phyloP scores from a whole-genome alignment of 1,140 invertebrate genomes.

The Gerris buenoi region DNA sequence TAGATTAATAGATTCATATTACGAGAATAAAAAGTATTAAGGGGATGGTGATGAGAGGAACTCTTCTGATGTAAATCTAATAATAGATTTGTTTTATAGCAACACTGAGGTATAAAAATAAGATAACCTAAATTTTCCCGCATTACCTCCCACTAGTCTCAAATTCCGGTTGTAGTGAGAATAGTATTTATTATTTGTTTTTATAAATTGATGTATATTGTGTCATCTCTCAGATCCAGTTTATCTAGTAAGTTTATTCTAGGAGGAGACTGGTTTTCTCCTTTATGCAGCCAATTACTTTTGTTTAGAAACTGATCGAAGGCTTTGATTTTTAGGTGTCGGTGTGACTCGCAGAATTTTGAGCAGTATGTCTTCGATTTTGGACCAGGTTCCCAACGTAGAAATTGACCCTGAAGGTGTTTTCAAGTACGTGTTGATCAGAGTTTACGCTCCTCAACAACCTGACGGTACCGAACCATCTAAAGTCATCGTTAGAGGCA shows the following conservation, averaged over 20 bases:
- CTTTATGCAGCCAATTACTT: no score
- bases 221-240: neutral
- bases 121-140: conserved; percentile 2
- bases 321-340: neutral
- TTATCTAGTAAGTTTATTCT: neutral
- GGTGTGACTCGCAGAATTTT: neutral
- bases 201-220: neutral
- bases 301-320: no score
- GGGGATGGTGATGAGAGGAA: no score
- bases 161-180: neutral
- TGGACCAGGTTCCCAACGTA: conserved; percentile 47
- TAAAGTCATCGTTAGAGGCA: conserved; percentile 59
- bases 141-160: neutral
- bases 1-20: no score
- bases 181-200: neutral
- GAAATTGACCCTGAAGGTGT: conserved; percentile 62
- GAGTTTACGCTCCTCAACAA: conserved; percentile 37
- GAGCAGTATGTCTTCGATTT: conserved; percentile 7
- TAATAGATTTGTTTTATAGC: no score
- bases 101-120: no score
- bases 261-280: no score
- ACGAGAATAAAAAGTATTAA: no score
- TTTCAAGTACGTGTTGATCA: conserved; percentile 78
- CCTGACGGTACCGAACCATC: conserved; percentile 29
- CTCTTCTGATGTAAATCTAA: no score